Conservation (phyloP, 1,140 invertebrate genomes). For the Drosophila equinoxialis region DNA sequence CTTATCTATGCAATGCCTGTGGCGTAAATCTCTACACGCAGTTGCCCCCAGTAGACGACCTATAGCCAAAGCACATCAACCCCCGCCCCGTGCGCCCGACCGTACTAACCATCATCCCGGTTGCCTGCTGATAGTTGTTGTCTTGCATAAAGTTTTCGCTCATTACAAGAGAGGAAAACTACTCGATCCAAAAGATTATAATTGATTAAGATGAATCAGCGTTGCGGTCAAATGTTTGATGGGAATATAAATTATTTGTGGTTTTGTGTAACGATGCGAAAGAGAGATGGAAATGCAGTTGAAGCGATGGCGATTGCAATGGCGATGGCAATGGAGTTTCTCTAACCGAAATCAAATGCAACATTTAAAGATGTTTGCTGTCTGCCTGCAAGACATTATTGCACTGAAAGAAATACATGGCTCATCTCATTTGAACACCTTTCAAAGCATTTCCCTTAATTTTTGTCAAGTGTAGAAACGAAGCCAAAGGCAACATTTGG, state of each 20-base stretch:
- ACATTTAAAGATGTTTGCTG: constrained; percentile 53
- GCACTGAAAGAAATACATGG: constrained; percentile 12
- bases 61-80: constrained; percentile 35
- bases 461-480: constrained; percentile 10
- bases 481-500: constrained; percentile 38
- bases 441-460: not conserved
- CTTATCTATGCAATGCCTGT: constrained; percentile 74
- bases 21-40: constrained; percentile 75
- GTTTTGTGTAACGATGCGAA: constrained; percentile 77
- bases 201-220: constrained; percentile 82
- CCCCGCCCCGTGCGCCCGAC: constrained; percentile 4
- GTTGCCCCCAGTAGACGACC: constrained; percentile 71
- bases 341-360: constrained; percentile 76
- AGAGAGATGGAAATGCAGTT: constrained; percentile 47
- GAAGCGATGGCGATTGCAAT: constrained; percentile 12
- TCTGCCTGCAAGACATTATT: not conserved
- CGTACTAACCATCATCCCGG: not conserved
- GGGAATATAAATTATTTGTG: constrained; percentile 82
- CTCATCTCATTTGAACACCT: not conserved
- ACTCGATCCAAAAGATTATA: constrained; percentile 77
- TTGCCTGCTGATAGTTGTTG: not conserved
- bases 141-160: constrained; percentile 60
- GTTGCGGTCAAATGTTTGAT: constrained; percentile 82
- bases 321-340: constrained; percentile 49
- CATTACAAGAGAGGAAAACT: constrained; percentile 61